phyloP scores from a whole-genome alignment of 2,797 vertebrate genomes.

The Amblyopsis hoosieri region DNA sequence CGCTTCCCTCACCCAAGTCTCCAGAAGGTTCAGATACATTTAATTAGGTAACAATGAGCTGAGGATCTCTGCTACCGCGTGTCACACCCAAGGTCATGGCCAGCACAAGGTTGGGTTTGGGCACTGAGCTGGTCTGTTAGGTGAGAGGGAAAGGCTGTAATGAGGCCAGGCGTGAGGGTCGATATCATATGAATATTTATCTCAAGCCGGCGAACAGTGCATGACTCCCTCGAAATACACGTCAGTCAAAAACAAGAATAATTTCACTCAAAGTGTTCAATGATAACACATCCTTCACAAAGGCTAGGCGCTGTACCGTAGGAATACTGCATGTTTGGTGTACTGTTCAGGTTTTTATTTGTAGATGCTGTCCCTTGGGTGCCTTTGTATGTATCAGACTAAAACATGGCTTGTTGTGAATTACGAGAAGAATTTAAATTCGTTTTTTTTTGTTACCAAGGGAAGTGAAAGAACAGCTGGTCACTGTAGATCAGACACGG shows the following conservation, averaged over 20 bases:
- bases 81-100: constrained; percentile 58
- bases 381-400: constrained; percentile 17
- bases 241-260: constrained; percentile 6
- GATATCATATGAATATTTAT: constrained; percentile 28
- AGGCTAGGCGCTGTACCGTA: too few species aligned
- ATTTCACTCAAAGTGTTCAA: background rate
- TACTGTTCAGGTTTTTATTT: too few species aligned
- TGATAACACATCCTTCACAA: too few species aligned
- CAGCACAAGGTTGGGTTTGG: constrained; percentile 7
- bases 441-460: constrained; percentile 25
- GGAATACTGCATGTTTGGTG: too few species aligned
- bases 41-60: constrained; percentile 66
- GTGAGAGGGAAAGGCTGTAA: constrained; percentile 12
- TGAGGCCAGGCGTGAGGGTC: constrained; percentile 14
- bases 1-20: constrained; percentile 20
- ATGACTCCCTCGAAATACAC: constrained; percentile 2
- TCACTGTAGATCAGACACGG: constrained; percentile 54
- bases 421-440: constrained; percentile 56
- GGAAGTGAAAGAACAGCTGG: constrained; percentile 72
- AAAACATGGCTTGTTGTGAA: constrained; percentile 34
- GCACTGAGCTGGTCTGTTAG: background rate
- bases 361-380: background rate
- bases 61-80: constrained; percentile 60
- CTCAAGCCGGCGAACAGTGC: background rate
- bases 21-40: constrained; percentile 47